Conservation (phyloP, 2,113 vertebrate genomes). For the Scalopus aquaticus region DNA sequence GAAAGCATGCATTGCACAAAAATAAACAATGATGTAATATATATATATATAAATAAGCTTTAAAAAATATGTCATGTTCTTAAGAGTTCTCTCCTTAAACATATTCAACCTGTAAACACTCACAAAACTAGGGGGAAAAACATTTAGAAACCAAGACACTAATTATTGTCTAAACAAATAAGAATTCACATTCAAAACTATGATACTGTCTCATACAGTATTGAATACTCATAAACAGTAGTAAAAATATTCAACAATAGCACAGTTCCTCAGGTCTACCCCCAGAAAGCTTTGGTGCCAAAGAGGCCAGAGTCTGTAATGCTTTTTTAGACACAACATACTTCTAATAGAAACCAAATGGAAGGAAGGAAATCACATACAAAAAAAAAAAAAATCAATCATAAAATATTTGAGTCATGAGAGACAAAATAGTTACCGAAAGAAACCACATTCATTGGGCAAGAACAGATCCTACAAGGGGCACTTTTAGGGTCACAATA, state of each 20-base stretch:
- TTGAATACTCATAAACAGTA: not conserved
- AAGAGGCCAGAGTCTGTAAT: not conserved
- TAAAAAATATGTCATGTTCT: not conserved
- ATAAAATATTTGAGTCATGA: constrained; percentile 53
- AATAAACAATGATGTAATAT: no score
- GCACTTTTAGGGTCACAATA: not conserved
- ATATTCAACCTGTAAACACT: not conserved
- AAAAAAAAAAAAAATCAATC: constrained; percentile 59
- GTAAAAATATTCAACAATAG: not conserved
- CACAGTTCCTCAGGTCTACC: not conserved
- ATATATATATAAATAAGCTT: no score
- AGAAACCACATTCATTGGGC: not conserved
- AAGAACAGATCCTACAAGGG: not conserved
- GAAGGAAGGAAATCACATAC: constrained; percentile 58
- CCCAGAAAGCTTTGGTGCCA: not conserved
- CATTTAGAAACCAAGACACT: not conserved
- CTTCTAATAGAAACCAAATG: constrained; percentile 67
- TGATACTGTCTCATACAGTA: not conserved
- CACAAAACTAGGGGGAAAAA: not conserved
- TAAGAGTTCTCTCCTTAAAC: not conserved
- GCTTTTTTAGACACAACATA: not conserved
- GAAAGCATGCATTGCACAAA: no score
- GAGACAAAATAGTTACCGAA: constrained; percentile 45
- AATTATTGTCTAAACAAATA: not conserved
- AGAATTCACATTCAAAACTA: not conserved